Percentiles rank a stretch among this genome's conserved stretches.
Evolutionary conservation across 2,113 vertebrate species (phyloP).

Genomic region (western clawed frog (Xenopus tropicalis)): UCB_Xtro_10.0 CM004446.2:7892501-7893000

Average conservation of each 20-base stretch:
- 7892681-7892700: neutral
- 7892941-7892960: too few species aligned
- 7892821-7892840: constrained; percentile 30
- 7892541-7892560: too few species aligned
- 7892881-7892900: constrained; percentile 42
- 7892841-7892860: constrained; percentile 23
- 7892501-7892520: too few species aligned
- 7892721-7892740: constrained; percentile 25
- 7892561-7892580: too few species aligned
- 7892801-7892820: constrained; percentile 11
- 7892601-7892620: neutral
- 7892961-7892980: too few species aligned
- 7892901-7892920: constrained; percentile 44
- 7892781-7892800: constrained; percentile 36
- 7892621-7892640: neutral
- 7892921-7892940: constrained; percentile 33
- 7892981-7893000: too few species aligned
- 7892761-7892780: constrained; percentile 1
- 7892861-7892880: constrained; percentile 36
- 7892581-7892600: neutral
- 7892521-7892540: too few species aligned
- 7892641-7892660: neutral
- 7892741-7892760: constrained; percentile 35
- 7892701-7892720: constrained; percentile 7
- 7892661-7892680: constrained; percentile 9